Conservation (phyloP, 2,113 vertebrate genomes). For the Melanotaenia duboulayi region DNA sequence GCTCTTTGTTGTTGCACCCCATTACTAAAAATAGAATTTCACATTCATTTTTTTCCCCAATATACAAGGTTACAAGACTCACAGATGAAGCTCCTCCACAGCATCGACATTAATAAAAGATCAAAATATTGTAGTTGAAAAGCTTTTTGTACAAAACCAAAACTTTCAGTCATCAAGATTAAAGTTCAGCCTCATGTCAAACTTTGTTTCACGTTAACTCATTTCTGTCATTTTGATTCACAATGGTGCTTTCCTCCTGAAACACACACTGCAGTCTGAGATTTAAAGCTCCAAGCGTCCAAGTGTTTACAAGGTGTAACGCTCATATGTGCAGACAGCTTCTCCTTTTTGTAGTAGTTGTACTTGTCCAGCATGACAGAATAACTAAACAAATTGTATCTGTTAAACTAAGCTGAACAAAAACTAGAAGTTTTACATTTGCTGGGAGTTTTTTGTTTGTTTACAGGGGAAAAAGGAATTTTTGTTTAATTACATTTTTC, state of each 20-base stretch:
- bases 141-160: neutral
- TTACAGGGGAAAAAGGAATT: neutral
- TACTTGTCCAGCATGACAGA: neutral
- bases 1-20: neutral
- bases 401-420: neutral
- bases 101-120: conserved; percentile 5
- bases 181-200: neutral
- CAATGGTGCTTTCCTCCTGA: neutral
- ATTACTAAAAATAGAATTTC: neutral
- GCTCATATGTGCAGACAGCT: neutral
- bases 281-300: no score
- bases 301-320: neutral
- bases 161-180: neutral
- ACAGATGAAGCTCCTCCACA: neutral
- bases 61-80: neutral
- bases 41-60: neutral
- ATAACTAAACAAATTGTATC: neutral
- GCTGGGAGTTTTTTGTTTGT: neutral
- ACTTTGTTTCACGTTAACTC: neutral
- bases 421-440: neutral
- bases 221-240: neutral
- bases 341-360: neutral
- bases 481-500: no score
- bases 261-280: neutral
- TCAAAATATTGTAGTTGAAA: neutral